A percentile compares a stretch with the other conserved stretches of the same genome.
phyloP scores from a whole-genome alignment of 2,888 invertebrate genomes.

The Pterobdella sp. region DNA sequence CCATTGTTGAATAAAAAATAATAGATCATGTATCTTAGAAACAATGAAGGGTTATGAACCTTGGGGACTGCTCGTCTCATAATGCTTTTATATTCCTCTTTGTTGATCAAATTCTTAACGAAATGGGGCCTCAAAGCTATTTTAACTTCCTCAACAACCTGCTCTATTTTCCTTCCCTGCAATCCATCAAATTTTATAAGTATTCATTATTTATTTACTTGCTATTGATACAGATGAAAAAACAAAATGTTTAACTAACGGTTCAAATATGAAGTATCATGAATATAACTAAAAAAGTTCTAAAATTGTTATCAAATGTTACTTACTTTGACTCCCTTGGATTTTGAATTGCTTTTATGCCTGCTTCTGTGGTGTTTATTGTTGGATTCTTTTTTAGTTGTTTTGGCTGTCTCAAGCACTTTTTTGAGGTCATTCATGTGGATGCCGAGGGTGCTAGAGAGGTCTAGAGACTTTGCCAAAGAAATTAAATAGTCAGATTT shows the following conservation, averaged over 20 bases:
- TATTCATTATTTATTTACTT: not conserved
- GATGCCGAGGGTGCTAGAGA: constrained; percentile 24
- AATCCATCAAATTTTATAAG: not conserved
- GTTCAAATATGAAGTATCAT: not conserved
- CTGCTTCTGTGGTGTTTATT: not conserved
- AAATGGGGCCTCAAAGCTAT: constrained; percentile 89
- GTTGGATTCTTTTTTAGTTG: not conserved
- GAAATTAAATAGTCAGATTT: constrained; percentile 7
- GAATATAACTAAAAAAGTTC: too few relatives aligned
- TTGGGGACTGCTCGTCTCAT: constrained; percentile 90
- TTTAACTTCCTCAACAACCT: constrained; percentile 95
- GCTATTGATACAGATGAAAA: not conserved
- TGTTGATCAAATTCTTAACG: constrained; percentile 80
- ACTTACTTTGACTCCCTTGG: not conserved
- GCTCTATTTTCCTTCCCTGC: constrained; percentile 55
- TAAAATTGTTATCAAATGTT: too few relatives aligned
- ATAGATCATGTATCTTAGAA: too few relatives aligned
- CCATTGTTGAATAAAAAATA: too few relatives aligned
- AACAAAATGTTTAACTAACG: not conserved
- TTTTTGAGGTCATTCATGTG: constrained; percentile 32
- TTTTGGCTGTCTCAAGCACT: constrained; percentile 30
- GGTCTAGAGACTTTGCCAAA: constrained; percentile 19
- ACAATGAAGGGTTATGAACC: constrained; percentile 59
- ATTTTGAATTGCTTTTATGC: not conserved
- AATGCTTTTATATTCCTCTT: constrained; percentile 95